Evolutionary conservation across 2,113 vertebrate genomes (phyloP).

Genomic region (Apaloderma vittatum): DNA sequence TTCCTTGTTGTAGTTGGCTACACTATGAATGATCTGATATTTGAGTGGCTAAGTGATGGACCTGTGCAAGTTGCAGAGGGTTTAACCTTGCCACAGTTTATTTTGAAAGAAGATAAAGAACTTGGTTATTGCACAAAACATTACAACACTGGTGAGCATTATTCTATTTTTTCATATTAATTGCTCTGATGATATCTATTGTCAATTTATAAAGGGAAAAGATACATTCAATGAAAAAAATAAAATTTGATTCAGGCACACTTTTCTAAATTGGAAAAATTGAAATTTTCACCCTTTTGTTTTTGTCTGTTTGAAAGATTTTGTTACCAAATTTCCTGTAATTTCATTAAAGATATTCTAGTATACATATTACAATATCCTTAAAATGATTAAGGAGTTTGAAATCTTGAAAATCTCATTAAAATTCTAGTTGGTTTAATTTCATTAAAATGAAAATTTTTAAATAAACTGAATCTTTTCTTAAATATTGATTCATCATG

Average conservation of each 20-base stretch:
- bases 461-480: background rate
- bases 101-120: slow-evolving; percentile 96
- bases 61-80: slow-evolving; percentile 97
- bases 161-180: background rate
- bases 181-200: background rate
- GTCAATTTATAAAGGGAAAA: background rate
- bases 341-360: background rate
- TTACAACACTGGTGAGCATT: slow-evolving; percentile 93
- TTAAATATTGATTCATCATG: background rate
- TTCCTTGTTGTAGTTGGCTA: slow-evolving; percentile 90
- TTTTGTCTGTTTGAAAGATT: background rate
- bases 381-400: background rate
- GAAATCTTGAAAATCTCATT: background rate
- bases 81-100: slow-evolving; percentile 95
- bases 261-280: background rate
- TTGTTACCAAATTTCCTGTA: background rate
- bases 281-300: background rate
- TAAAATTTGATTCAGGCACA: background rate
- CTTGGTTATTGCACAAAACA: slow-evolving; percentile 98
- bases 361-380: background rate
- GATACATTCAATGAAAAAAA: background rate
- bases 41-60: slow-evolving; percentile 94
- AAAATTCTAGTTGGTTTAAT: background rate
- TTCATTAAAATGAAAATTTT: background rate
- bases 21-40: slow-evolving; percentile 98